phyloP scores from a whole-genome alignment of 2,888 invertebrate genomes.

The Macrophya alboannulata region DNA sequence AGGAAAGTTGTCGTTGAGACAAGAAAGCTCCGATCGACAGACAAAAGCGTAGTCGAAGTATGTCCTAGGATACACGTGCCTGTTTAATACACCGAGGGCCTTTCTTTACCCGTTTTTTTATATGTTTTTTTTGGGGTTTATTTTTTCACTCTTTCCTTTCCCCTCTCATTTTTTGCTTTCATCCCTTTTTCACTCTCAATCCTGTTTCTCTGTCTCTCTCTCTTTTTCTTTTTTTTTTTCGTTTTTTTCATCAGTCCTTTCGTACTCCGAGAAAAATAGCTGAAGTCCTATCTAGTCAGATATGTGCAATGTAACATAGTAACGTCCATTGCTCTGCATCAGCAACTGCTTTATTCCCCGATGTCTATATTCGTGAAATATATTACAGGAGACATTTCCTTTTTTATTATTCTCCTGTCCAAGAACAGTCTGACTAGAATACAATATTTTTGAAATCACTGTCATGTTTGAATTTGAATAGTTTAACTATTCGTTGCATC shows the following conservation, averaged over 20 bases:
- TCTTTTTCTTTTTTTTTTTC: no score
- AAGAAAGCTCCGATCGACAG: slow-evolving; percentile 36
- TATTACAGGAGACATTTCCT: neutral
- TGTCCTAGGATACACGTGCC: slow-evolving; percentile 21
- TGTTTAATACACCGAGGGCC: slow-evolving; percentile 36
- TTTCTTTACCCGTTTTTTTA: neutral
- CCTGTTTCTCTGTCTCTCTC: neutral
- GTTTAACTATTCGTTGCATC: neutral
- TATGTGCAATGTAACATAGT: neutral
- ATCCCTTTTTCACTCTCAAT: no score
- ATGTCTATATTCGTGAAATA: neutral
- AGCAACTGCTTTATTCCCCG: neutral
- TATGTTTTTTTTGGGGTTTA: neutral
- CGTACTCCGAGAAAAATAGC: slow-evolving; percentile 2
- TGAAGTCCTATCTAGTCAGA: neutral
- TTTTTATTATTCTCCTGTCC: neutral
- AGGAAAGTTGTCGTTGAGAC: slow-evolving; percentile 42
- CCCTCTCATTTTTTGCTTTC: neutral
- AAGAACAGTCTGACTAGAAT: neutral
- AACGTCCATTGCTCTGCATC: slow-evolving; percentile 11
- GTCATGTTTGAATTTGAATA: neutral
- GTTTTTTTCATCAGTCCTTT: neutral
- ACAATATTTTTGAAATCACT: neutral
- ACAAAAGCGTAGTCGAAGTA: slow-evolving; percentile 30
- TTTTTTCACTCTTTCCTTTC: neutral